These are phyloP conservation scores for Monoplex corrugatus DNA, from an alignment of 2,888 invertebrate species.

Conservation along the genomic window DNA sequence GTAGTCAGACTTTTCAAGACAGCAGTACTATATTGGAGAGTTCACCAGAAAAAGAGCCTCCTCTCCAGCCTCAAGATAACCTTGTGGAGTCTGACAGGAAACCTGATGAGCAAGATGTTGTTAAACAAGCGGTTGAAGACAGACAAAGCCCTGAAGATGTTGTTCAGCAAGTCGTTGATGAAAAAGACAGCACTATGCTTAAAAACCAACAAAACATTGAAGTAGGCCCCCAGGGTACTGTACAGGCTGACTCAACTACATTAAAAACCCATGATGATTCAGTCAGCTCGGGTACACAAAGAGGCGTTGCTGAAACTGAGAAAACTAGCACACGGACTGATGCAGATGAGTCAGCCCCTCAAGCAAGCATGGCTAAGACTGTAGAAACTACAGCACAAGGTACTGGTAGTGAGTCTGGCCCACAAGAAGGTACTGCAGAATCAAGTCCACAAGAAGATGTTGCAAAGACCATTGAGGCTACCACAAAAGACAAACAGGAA, in stretches of 20 bases:
- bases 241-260: slow-evolving; percentile 23
- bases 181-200: not conserved
- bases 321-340: too few relatives aligned
- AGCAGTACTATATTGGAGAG: too few relatives aligned
- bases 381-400: not conserved
- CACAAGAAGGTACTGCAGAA: not conserved
- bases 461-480: too few relatives aligned
- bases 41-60: not conserved
- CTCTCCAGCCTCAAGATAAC: not conserved
- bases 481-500: not conserved
- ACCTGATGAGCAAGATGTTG: not conserved
- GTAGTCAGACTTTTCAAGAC: not conserved
- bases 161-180: not conserved
- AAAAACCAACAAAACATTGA: not conserved
- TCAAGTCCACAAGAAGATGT: not conserved
- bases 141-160: not conserved
- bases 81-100: not conserved
- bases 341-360: too few relatives aligned
- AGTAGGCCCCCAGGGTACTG: not conserved
- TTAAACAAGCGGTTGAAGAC: not conserved
- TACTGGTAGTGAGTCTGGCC: not conserved
- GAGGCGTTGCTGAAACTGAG: too few relatives aligned
- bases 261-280: too few relatives aligned
- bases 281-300: too few relatives aligned
- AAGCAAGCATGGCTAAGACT: too few relatives aligned